Percentiles rank a stretch among this genome's conserved stretches.
Conservation (phyloP, 2,888 invertebrate genomes). For the Pinctada fucata region DNA sequence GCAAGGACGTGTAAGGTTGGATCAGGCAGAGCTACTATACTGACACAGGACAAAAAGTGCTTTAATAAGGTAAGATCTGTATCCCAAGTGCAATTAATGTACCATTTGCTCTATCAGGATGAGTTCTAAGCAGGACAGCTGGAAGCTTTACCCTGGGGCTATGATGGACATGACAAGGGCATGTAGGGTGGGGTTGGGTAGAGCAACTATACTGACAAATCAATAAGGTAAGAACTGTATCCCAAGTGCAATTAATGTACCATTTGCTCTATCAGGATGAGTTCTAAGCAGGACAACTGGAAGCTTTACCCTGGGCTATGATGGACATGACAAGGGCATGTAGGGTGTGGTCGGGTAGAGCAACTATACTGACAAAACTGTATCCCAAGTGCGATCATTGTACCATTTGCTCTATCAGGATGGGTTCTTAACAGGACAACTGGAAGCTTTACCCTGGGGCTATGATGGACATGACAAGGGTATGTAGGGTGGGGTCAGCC, state of each 20-base stretch:
- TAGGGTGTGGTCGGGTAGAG: constrained; percentile 77
- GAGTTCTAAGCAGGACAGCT: constrained; percentile 79
- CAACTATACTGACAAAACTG: constrained; percentile 77
- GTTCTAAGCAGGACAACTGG: constrained; percentile 79
- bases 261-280: constrained; percentile 74
- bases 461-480: constrained; percentile 79
- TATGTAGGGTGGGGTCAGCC: constrained; percentile 77
- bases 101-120: constrained; percentile 71
- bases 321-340: constrained; percentile 79
- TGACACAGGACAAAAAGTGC: constrained; percentile 75
- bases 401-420: constrained; percentile 65
- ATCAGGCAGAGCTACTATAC: constrained; percentile 79
- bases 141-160: constrained; percentile 78
- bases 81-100: not conserved
- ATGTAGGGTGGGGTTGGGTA: constrained; percentile 76
- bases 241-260: not conserved
- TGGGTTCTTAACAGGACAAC: constrained; percentile 79
- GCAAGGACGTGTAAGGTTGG: constrained; percentile 77
- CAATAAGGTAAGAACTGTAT: constrained; percentile 70
- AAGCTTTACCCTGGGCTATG: constrained; percentile 79
- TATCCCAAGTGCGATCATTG: too few relatives aligned
- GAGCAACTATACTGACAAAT: constrained; percentile 78
- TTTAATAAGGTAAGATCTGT: constrained; percentile 65
- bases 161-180: constrained; percentile 80
- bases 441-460: constrained; percentile 79